phyloP scores from a whole-genome alignment of 2,113 vertebrate species.

The Muntiacus reevesi region DNA sequence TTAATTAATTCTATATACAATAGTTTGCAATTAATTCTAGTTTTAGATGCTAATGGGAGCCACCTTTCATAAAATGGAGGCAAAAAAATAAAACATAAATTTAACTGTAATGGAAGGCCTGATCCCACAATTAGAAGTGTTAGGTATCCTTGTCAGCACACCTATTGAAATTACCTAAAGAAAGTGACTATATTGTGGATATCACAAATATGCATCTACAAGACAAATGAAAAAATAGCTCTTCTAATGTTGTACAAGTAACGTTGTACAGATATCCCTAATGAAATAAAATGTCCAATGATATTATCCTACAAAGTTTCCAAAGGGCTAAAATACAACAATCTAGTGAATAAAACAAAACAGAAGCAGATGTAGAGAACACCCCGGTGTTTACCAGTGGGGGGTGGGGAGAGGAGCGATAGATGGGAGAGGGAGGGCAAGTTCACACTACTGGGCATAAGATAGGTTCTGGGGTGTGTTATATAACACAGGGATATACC shows the following conservation, averaged over 20 bases:
- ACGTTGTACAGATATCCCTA: not conserved
- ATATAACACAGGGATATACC: not conserved
- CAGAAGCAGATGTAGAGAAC: not conserved
- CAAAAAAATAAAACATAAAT: not conserved
- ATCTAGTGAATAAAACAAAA: not conserved
- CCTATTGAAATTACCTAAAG: not conserved
- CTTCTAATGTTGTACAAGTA: not conserved
- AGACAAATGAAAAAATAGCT: not conserved
- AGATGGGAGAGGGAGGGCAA: not conserved
- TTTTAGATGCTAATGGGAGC: not conserved
- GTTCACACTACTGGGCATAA: not conserved
- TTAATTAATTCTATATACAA: not conserved
- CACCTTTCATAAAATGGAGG: not conserved
- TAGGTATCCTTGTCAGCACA: not conserved
- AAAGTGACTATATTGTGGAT: not conserved
- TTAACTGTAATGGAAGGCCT: not conserved
- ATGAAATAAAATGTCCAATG: not conserved
- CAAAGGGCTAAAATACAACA: not conserved
- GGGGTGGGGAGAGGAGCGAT: accelerated
- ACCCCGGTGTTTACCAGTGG: not conserved
- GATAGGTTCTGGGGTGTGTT: not conserved
- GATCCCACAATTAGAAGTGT: not conserved
- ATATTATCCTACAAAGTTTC: not conserved
- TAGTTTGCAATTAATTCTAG: not conserved
- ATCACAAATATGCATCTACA: not conserved